Evolutionary conservation across 2,113 vertebrate species (phyloP).

Genomic region (Thalassoma bifasciatum): DNA sequence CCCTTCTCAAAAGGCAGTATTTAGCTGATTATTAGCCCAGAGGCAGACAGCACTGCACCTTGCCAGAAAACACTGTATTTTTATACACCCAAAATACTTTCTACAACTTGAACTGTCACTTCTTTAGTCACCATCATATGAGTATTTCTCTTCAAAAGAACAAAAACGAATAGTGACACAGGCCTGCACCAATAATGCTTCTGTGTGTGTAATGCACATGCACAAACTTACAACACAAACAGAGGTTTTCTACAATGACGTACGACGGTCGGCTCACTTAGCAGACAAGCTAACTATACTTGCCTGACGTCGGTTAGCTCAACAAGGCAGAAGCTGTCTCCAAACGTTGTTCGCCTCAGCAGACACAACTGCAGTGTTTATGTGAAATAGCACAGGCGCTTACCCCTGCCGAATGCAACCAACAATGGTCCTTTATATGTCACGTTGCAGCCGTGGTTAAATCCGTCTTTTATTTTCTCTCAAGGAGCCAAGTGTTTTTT

Average conservation of each 20-base stretch:
- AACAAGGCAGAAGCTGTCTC: neutral
- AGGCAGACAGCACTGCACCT: neutral
- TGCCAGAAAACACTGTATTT: neutral
- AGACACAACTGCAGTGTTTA: neutral
- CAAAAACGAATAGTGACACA: neutral
- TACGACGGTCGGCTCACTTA: conserved; percentile 68
- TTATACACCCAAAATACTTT: neutral
- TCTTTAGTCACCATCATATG: neutral
- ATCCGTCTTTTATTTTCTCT: neutral
- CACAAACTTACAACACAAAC: neutral
- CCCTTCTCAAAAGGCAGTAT: too few species aligned
- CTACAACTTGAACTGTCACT: conserved; percentile 20
- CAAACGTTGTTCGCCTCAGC: neutral
- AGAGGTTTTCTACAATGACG: conserved; percentile 64
- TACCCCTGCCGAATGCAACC: conserved; percentile 45
- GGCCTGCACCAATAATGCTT: neutral
- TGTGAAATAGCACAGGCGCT: conserved; percentile 17
- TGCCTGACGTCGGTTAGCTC: conserved; percentile 36
- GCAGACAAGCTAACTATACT: conserved; percentile 61
- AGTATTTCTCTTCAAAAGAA: neutral
- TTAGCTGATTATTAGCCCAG: too few species aligned
- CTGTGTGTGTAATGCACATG: neutral
- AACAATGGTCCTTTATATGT: neutral
- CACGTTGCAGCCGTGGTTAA: neutral
- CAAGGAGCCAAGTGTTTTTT: conserved; percentile 44